Evolutionary conservation across 37 sponge, comb jelly and placozoan species (phyloP).

Genomic region (Crambe crambe): DNA sequence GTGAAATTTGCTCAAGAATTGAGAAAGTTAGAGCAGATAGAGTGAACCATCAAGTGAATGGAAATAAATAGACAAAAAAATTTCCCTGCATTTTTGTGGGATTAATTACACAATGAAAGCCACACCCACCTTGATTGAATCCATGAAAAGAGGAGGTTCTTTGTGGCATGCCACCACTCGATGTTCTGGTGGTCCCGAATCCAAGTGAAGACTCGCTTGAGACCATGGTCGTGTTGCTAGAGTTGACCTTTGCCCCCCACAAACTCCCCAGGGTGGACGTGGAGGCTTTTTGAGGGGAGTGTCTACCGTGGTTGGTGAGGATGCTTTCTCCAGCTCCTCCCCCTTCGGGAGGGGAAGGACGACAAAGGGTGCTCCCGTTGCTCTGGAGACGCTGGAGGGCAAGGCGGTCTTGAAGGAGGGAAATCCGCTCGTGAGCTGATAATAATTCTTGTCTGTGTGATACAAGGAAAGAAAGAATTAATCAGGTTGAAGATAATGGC

Average conservation of each 20-base stretch:
- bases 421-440: conserved; percentile 46
- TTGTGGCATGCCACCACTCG: not conserved
- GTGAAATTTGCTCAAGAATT: too few relatives aligned
- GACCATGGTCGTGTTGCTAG: not conserved
- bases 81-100: too few relatives aligned
- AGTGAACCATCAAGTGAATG: too few relatives aligned
- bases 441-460: conserved; percentile 40
- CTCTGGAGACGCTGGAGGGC: conserved; percentile 40
- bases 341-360: conserved; percentile 6
- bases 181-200: not conserved
- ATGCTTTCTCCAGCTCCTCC: not conserved
- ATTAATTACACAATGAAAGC: too few relatives aligned
- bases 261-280: not conserved
- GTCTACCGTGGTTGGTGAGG: not conserved
- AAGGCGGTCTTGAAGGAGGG: conserved; percentile 49
- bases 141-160: not conserved
- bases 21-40: too few relatives aligned
- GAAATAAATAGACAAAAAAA: too few relatives aligned
- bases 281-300: not conserved
- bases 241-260: not conserved
- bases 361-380: not conserved
- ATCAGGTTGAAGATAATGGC: not conserved
- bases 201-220: not conserved
- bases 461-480: not conserved
- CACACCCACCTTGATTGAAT: conserved; percentile 13